Conservation (phyloP, 2,797 vertebrate species). For the Sphaeramia orbicularis region DNA sequence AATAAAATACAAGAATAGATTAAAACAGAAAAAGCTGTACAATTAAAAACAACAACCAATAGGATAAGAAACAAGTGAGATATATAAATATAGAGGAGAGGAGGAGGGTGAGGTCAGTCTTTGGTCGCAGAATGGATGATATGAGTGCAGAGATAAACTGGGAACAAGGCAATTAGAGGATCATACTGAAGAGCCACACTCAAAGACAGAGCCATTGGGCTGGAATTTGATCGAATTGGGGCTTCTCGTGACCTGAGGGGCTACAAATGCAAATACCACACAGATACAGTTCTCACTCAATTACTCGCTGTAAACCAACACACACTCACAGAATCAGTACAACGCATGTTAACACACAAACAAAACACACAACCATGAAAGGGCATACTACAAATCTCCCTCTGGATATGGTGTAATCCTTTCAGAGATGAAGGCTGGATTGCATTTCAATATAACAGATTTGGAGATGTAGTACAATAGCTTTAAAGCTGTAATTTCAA, state of each 20-base stretch:
- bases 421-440: slow-evolving; percentile 4
- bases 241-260: slow-evolving; percentile 49
- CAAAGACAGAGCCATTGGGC: slow-evolving; percentile 13
- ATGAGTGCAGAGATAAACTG: slow-evolving; percentile 26
- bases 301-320: slow-evolving; percentile 21
- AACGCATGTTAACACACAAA: neutral
- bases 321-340: neutral
- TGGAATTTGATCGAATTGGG: slow-evolving; percentile 51
- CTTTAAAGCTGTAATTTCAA: slow-evolving; percentile 27
- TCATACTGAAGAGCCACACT: slow-evolving; percentile 3
- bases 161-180: slow-evolving; percentile 37
- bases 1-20: too few species aligned
- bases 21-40: too few species aligned
- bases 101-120: slow-evolving; percentile 27
- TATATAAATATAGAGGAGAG: neutral
- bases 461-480: slow-evolving; percentile 19
- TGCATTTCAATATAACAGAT: slow-evolving; percentile 6
- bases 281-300: slow-evolving; percentile 18
- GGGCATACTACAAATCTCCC: neutral
- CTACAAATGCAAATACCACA: slow-evolving; percentile 18
- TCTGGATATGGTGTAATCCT: neutral
- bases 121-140: slow-evolving; percentile 42
- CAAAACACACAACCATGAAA: neutral
- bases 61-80: slow-evolving; percentile 12
- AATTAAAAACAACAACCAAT: too few species aligned